Evolutionary conservation across 37 sponge, comb jelly and placozoan species (phyloP).

Genomic region (Halisarca cf. caerulea): DNA sequence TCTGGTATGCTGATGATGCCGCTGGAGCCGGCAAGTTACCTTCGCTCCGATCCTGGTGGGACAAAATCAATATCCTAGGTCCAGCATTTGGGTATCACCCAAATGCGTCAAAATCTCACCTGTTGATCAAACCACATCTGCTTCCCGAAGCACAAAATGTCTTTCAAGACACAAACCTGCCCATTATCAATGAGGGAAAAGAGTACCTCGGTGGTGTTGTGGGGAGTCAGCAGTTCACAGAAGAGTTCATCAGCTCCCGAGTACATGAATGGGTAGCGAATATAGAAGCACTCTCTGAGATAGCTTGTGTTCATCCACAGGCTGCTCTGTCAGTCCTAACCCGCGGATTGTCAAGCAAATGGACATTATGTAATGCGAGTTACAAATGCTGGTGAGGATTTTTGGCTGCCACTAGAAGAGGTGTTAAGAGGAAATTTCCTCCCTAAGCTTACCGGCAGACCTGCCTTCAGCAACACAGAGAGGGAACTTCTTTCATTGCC

Average conservation of each 20-base stretch:
- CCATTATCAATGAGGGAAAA: not conserved
- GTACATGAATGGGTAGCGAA: not conserved
- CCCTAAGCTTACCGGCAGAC: not conserved
- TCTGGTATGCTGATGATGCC: no score
- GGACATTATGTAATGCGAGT: not conserved
- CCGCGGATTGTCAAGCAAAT: not conserved
- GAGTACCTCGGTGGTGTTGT: not conserved
- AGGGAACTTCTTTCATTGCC: not conserved
- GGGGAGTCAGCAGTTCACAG: not conserved
- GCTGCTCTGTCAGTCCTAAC: not conserved
- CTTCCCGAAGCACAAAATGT: not conserved
- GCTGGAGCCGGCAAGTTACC: no score
- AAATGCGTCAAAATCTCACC: no score
- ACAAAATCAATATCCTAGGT: no score
- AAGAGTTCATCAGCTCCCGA: not conserved
- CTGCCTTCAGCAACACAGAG: not conserved
- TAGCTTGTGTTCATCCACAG: not conserved
- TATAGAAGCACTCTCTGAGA: not conserved
- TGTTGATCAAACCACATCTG: not conserved
- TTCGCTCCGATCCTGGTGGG: no score
- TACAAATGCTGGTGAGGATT: not conserved
- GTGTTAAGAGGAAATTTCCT: not conserved
- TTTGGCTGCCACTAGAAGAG: not conserved
- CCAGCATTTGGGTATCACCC: no score
- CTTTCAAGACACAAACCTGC: not conserved